Conservation (phyloP, 2,113 vertebrate species). For the Mugil cephalus region DNA sequence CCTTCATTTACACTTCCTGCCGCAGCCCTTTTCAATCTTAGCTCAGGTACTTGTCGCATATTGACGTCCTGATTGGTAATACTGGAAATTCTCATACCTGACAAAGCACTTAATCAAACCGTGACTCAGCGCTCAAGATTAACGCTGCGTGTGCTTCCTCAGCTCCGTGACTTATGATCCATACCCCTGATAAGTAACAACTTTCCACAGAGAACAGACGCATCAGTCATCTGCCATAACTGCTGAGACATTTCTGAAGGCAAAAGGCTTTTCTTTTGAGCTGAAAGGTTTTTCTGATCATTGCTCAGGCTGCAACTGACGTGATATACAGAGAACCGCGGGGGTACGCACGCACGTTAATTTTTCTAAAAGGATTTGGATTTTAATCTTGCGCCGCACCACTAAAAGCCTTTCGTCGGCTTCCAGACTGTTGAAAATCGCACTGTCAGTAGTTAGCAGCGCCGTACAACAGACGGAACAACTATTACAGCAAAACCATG, state of each 20-base stretch:
- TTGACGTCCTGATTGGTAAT: constrained; percentile 50
- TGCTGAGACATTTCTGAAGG: constrained; percentile 66
- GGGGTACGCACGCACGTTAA: constrained; percentile 69
- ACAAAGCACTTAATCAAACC: constrained; percentile 69
- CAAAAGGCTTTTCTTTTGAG: constrained; percentile 60
- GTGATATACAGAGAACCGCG: constrained; percentile 72
- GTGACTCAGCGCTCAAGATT: constrained; percentile 72
- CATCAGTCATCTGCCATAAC: constrained; percentile 71
- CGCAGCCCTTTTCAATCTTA: constrained; percentile 17
- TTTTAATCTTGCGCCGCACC: constrained; percentile 76
- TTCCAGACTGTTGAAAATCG: constrained; percentile 65
- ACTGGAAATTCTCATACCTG: constrained; percentile 54
- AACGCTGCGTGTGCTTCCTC: constrained; percentile 47
- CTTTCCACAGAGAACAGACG: constrained; percentile 70
- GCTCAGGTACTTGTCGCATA: constrained; percentile 39
- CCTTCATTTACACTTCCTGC: constrained; percentile 8
- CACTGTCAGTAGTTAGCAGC: constrained; percentile 61
- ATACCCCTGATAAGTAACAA: constrained; percentile 70
- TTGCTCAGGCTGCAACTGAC: constrained; percentile 72
- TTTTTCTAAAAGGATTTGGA: constrained; percentile 82
- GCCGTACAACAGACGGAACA: constrained; percentile 46
- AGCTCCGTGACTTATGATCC: constrained; percentile 76
- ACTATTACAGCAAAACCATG: constrained; percentile 57
- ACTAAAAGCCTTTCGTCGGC: constrained; percentile 76
- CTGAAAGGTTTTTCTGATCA: constrained; percentile 71